A percentile compares a stretch with the other conserved stretches of the same genome.
These are phyloP conservation scores for Melipona quadrifasciata DNA, from an alignment of 1,140 invertebrate genomes.

Conservation along the genomic window DNA sequence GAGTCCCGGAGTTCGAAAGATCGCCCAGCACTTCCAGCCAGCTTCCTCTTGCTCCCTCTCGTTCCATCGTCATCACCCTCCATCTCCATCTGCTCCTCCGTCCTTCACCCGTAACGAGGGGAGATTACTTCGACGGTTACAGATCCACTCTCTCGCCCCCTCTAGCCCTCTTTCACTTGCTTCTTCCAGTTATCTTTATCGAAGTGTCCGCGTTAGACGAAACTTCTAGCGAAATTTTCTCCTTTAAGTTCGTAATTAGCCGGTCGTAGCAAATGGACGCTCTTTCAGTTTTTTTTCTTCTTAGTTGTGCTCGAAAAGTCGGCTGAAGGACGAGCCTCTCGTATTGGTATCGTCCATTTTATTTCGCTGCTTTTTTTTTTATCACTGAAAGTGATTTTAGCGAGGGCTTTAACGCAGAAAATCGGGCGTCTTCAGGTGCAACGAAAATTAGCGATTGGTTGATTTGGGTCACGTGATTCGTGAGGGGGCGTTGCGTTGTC, in stretches of 20 bases:
- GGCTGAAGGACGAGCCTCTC: background rate
- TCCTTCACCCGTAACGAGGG: constrained; percentile 55
- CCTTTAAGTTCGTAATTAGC: constrained; percentile 31
- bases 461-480: too few species aligned
- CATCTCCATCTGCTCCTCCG: constrained; percentile 23
- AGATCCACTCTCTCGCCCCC: constrained; percentile 5
- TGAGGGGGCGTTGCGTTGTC: too few species aligned
- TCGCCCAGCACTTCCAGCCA: constrained; percentile 60
- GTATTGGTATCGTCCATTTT: background rate
- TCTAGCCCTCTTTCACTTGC: constrained; percentile 15
- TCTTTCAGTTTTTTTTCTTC: constrained; percentile 35
- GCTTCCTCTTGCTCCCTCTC: constrained; percentile 40
- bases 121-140: constrained; percentile 70
- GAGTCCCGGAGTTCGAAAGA: constrained; percentile 72
- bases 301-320: background rate
- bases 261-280: constrained; percentile 1
- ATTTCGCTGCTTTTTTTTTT: background rate
- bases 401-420: too few species aligned
- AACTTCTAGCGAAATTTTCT: constrained; percentile 41
- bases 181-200: constrained; percentile 48
- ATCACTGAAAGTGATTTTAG: too few species aligned
- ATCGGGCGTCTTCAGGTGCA: too few species aligned
- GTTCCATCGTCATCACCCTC: constrained; percentile 34
- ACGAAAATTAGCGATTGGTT: too few species aligned
- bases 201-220: constrained; percentile 32